phyloP scores from a whole-genome alignment of 2,113 vertebrate genomes.

The Brachypteracias leptosomus region DNA sequence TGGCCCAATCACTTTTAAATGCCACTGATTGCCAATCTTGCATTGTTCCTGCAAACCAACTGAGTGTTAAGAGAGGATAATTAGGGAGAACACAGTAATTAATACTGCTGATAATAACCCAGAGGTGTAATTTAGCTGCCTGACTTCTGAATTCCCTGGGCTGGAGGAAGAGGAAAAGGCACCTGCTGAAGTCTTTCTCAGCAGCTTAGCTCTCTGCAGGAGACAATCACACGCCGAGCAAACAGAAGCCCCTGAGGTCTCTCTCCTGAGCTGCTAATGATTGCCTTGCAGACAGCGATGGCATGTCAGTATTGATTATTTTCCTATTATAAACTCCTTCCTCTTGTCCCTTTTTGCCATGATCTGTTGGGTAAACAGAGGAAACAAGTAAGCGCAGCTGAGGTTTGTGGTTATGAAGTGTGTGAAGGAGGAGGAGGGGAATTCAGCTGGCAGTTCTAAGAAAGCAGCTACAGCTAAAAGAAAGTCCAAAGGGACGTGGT shows the following conservation, averaged over 20 bases:
- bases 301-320: conserved; percentile 59
- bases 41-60: conserved; percentile 3
- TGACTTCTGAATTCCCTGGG: conserved; percentile 65
- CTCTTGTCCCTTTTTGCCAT: conserved; percentile 21
- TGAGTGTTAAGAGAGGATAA: conserved; percentile 41
- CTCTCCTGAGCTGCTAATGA: conserved; percentile 28
- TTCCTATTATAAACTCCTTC: conserved; percentile 52
- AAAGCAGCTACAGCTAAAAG: neutral
- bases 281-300: conserved; percentile 28
- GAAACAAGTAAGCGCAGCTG: neutral
- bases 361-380: conserved; percentile 51
- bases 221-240: conserved; percentile 63
- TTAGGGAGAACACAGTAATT: conserved; percentile 54
- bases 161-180: conserved; percentile 54
- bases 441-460: neutral
- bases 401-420: neutral
- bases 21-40: conserved; percentile 35
- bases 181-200: conserved; percentile 70
- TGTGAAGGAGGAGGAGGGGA: neutral
- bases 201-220: conserved; percentile 74
- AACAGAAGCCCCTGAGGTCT: conserved; percentile 21
- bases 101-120: conserved; percentile 65
- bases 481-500: accelerated
- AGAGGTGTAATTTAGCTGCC: conserved; percentile 68
- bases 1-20: conserved; percentile 12